A percentile compares a stretch with the other conserved stretches of the same genome.
Evolutionary conservation across 2,888 invertebrate genomes (phyloP).

Genomic region (Lasioglossum calceatum): DNA sequence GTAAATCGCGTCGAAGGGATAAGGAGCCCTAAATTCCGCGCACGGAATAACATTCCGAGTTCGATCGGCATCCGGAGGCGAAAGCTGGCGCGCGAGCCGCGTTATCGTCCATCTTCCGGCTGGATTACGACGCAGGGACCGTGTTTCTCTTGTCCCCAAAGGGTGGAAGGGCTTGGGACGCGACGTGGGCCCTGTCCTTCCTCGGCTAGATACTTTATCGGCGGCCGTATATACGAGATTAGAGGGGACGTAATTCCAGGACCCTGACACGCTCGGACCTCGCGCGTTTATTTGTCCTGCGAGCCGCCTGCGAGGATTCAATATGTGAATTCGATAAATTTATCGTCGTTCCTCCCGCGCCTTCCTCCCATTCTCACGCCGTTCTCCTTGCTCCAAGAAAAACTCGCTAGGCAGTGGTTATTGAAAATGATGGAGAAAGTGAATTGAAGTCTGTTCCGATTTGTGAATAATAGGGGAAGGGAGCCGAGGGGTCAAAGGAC

Average conservation of each 20-base stretch:
- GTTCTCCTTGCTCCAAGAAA: not conserved
- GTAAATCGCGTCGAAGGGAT: slow-evolving; percentile 23
- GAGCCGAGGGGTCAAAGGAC: not conserved
- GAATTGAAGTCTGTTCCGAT: not conserved
- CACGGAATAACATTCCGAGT: slow-evolving; percentile 36
- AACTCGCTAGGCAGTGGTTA: not conserved
- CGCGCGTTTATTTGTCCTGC: slow-evolving; percentile 34
- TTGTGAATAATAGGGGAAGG: not conserved
- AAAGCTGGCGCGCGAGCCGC: not conserved
- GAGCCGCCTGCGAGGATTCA: slow-evolving; percentile 63
- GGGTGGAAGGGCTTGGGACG: slow-evolving; percentile 7
- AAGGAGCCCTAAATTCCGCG: slow-evolving; percentile 33
- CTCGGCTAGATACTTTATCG: slow-evolving; percentile 68
- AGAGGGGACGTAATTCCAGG: slow-evolving; percentile 65
- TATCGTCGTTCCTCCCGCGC: slow-evolving; percentile 51
- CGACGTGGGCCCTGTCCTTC: slow-evolving; percentile 44
- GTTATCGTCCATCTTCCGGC: slow-evolving; percentile 57
- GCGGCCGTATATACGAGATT: slow-evolving; percentile 68
- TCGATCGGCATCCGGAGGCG: slow-evolving; percentile 26
- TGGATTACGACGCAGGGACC: slow-evolving; percentile 61
- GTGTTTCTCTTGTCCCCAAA: slow-evolving; percentile 52
- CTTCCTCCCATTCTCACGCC: not conserved
- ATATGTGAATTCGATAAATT: slow-evolving; percentile 75
- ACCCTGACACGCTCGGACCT: slow-evolving; percentile 57
- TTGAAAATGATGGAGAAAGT: not conserved